Evolutionary conservation across 2,888 invertebrate species (phyloP).

Genomic region (Catocala fraxini): DNA sequence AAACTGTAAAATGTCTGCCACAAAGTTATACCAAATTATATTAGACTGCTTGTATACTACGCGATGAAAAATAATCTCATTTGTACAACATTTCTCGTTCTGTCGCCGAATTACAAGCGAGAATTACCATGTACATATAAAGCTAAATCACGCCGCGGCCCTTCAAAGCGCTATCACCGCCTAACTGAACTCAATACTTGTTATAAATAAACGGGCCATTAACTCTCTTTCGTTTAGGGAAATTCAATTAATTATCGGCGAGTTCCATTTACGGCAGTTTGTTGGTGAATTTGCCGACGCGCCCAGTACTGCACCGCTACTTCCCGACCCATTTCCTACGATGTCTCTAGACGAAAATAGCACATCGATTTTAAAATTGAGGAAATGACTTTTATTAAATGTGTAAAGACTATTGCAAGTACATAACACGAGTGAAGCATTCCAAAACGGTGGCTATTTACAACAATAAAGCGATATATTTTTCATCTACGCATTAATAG

Average conservation of each 20-base stretch:
- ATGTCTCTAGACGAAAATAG: too few species aligned
- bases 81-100: conserved; percentile 41
- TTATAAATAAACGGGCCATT: conserved; percentile 65
- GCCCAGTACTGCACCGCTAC: too few species aligned
- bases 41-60: conserved; percentile 55
- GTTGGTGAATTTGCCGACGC: conserved; percentile 10
- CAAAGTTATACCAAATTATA: conserved; percentile 66
- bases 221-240: conserved; percentile 59
- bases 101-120: conserved; percentile 11
- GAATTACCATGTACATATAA: conserved; percentile 30
- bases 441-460: conserved; percentile 5
- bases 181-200: conserved; percentile 56
- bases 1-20: conserved; percentile 71
- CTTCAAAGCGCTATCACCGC: conserved; percentile 39
- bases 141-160: conserved; percentile 34
- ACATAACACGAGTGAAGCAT: conserved; percentile 6
- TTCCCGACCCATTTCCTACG: too few species aligned
- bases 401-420: conserved; percentile 1
- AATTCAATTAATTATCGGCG: conserved; percentile 62
- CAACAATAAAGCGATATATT: conserved; percentile 7
- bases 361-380: too few species aligned
- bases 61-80: conserved; percentile 51
- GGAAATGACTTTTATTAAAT: too few species aligned
- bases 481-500: conserved; percentile 3
- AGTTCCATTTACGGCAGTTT: conserved; percentile 45